These are phyloP conservation scores for Amblyornis subalaris DNA, from an alignment of 2,113 vertebrate species.

Conservation along the genomic window DNA sequence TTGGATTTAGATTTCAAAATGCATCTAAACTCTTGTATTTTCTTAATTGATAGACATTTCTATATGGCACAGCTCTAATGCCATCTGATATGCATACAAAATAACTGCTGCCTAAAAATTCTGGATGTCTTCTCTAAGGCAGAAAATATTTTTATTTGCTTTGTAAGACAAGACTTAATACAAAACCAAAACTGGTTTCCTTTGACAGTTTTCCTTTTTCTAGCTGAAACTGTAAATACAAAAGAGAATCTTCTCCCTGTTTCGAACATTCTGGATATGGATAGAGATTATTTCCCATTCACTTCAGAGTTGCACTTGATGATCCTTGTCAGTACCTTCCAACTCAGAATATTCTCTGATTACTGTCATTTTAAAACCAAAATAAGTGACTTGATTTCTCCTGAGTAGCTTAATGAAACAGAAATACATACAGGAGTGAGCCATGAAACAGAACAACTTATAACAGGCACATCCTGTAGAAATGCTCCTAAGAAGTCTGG, in stretches of 20 bases:
- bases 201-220: background rate
- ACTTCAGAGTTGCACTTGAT: background rate
- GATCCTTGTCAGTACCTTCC: background rate
- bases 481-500: background rate
- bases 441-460: background rate
- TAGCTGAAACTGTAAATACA: background rate
- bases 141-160: background rate
- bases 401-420: background rate
- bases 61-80: background rate
- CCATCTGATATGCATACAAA: background rate
- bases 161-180: background rate
- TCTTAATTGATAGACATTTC: background rate
- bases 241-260: background rate
- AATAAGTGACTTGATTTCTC: background rate
- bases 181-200: background rate
- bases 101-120: background rate
- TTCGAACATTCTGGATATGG: background rate
- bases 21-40: background rate
- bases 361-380: background rate
- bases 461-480: background rate
- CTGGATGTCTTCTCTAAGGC: background rate
- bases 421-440: background rate
- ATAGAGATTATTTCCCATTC: background rate
- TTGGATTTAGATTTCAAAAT: background rate
- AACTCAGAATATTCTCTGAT: background rate